phyloP scores from a whole-genome alignment of 2,797 vertebrate genomes.

The Echeneis naucrates region DNA sequence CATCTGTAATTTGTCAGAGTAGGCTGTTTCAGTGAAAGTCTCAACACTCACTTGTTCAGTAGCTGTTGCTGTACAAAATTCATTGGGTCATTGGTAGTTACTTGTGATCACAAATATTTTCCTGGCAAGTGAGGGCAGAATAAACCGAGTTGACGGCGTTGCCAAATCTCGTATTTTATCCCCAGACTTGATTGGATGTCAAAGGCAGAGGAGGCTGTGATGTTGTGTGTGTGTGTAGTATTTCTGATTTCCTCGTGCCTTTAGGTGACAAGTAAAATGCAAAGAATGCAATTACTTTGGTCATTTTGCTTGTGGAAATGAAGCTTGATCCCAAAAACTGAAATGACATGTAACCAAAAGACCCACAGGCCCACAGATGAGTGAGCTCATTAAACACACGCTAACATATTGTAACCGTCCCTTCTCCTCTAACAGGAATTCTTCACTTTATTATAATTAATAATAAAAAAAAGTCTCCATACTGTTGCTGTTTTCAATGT shows the following conservation, averaged over 20 bases:
- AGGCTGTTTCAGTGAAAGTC: slow-evolving; percentile 29
- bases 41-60: slow-evolving; percentile 40
- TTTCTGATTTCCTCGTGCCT: background rate
- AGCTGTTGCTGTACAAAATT: slow-evolving; percentile 57
- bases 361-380: slow-evolving; percentile 20
- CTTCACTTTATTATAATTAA: slow-evolving; percentile 10
- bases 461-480: slow-evolving; percentile 19
- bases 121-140: slow-evolving; percentile 54
- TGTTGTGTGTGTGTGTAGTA: background rate
- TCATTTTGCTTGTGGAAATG: slow-evolving; percentile 8
- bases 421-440: slow-evolving; percentile 27
- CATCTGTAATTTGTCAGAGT: slow-evolving; percentile 30
- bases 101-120: slow-evolving; percentile 60
- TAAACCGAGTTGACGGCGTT: slow-evolving; percentile 20
- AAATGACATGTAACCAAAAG: slow-evolving; percentile 35
- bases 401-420: slow-evolving; percentile 25
- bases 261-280: background rate
- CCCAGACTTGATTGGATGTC: slow-evolving; percentile 20
- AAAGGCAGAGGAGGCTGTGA: slow-evolving; percentile 1
- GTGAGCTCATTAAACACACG: slow-evolving; percentile 18
- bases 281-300: slow-evolving; percentile 13
- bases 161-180: slow-evolving; percentile 44
- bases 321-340: slow-evolving; percentile 23
- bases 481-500: slow-evolving; percentile 25
- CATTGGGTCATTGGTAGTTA: slow-evolving; percentile 33